Base-by-base conservation (phyloP, 2,888 invertebrate species). In the Caenorhabditis sinica region DNA sequence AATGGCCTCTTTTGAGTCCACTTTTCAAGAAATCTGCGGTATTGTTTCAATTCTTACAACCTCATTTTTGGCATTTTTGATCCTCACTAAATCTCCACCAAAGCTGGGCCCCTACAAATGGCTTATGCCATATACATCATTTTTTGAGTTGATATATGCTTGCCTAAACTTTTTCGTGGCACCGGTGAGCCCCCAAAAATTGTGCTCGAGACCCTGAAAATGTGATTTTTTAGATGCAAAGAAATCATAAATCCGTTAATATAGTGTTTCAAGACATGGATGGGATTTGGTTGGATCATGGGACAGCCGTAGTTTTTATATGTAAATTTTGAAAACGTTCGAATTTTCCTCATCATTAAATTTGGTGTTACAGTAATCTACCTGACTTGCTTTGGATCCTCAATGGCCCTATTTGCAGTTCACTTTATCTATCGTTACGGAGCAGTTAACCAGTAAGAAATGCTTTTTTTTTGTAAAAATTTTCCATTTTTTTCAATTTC, bases 351-450 rank as follows among this genome's bases (percentile, higher is more conserved):
- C n/a, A n/a, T n/a, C n/a, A n/a, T n/a, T 2, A 49, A 40, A 23
- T n/a, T n/a, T n/a, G n/a, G n/a, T n/a, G n/a, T n/a, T n/a, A n/a
- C n/a, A 63, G 63, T 63, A 6, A 25, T 73, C 51, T 73, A 73
- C 25, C 49, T 45, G 3, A 25, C 61, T 0, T 73, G 25, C 17
- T 73, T 73, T 49, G 73, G 61, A 23, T 45, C 51, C 8, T 73
- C 73, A 9, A 28, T 73, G 33, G 73, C 73, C 8, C 28, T 73
- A 6, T 73, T 73, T n/a, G 61, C 61, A 0, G 51, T 61, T 2
- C 73, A 73, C 36, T 73, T 73, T 23, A 61, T 73, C 5, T 73
- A 73, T 51, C 49, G 73, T 1, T 73, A 73, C 25, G 43, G 58
- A 30, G 45, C 53, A 23, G 72, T 56, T 28, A 68, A 51, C 15